Evolutionary conservation across 2,797 vertebrate genomes (phyloP).

Genomic region (Botia almorhae): DNA sequence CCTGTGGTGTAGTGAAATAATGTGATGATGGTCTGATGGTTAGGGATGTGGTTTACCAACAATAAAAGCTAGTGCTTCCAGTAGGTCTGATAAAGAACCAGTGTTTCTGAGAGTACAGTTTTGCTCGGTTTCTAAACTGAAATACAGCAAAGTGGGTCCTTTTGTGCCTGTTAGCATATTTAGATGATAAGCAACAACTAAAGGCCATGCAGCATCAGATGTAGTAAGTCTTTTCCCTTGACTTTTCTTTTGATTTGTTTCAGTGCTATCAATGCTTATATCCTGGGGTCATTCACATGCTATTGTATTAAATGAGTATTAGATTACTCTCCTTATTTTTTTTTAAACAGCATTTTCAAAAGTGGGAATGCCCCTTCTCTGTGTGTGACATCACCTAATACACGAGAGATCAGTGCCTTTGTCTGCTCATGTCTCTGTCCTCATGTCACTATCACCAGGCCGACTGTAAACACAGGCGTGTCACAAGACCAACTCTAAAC

Average conservation of each 20-base stretch:
- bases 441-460: constrained; percentile 32
- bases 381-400: constrained; percentile 51
- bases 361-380: constrained; percentile 43
- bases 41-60: neutral
- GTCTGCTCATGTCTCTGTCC: constrained; percentile 24
- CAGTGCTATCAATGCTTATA: constrained; percentile 19
- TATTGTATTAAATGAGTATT: constrained; percentile 42
- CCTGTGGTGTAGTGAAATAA: neutral
- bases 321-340: constrained; percentile 33
- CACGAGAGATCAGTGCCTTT: constrained; percentile 29
- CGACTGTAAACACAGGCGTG: constrained; percentile 54
- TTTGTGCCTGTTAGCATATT: neutral
- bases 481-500: constrained; percentile 54
- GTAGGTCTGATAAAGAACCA: neutral
- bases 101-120: constrained; percentile 18
- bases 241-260: neutral
- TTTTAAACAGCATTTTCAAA: constrained; percentile 30
- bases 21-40: neutral
- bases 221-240: neutral
- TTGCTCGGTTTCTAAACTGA: neutral
- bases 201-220: constrained; percentile 29
- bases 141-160: neutral
- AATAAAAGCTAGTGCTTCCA: neutral
- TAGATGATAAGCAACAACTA: neutral
- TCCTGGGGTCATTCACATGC: constrained; percentile 36